Evolutionary conservation across 2,888 invertebrate species (phyloP).

Genomic region (Meta bourneti): DNA sequence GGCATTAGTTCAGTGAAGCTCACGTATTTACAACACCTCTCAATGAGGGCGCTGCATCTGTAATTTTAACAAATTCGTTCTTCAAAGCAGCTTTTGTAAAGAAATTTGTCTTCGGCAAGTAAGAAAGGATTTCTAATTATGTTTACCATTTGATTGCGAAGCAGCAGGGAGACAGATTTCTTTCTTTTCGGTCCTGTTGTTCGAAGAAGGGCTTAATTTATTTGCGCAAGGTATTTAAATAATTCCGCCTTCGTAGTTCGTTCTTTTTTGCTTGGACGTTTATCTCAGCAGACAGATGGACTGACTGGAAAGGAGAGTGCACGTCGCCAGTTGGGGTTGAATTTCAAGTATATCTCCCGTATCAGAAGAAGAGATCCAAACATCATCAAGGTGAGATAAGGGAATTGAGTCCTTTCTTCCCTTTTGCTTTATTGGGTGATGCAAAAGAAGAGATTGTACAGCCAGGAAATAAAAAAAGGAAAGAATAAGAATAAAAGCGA

Average conservation of each 20-base stretch:
- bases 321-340: not conserved
- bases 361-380: not conserved
- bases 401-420: not conserved
- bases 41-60: not conserved
- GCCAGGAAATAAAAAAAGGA: not conserved
- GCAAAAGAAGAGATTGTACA: not conserved
- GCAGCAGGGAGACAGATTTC: not conserved
- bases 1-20: constrained; percentile 5
- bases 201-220: constrained; percentile 50
- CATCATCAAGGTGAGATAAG: not conserved
- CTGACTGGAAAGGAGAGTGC: constrained; percentile 4
- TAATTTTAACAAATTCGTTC: constrained; percentile 53
- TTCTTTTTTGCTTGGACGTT: constrained; percentile 5
- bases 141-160: constrained; percentile 48
- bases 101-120: constrained; percentile 46
- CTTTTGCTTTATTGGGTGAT: not conserved
- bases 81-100: constrained; percentile 31
- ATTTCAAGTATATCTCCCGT: not conserved
- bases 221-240: constrained; percentile 51
- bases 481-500: not conserved
- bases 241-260: constrained; percentile 23
- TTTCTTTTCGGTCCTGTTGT: not conserved
- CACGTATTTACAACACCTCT: constrained; percentile 25
- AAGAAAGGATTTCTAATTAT: constrained; percentile 65
- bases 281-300: constrained; percentile 39